Conservation (phyloP, 1,140 invertebrate genomes). For the Yoshiicerus persimilis region DNA sequence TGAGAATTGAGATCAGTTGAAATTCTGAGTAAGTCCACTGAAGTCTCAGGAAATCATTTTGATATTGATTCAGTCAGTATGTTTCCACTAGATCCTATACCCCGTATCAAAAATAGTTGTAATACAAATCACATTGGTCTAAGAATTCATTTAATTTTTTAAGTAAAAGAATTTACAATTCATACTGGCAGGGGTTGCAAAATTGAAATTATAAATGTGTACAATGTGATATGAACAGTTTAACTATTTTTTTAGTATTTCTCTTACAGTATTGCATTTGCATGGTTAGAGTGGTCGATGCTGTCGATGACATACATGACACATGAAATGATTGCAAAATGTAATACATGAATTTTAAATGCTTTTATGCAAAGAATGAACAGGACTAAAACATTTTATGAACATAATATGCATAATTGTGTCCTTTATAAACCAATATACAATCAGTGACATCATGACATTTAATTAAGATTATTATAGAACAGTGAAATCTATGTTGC, state of each 20-base stretch:
- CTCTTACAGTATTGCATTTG: neutral
- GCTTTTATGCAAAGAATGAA: slow-evolving; percentile 8
- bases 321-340: neutral
- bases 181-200: neutral
- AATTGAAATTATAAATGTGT: neutral
- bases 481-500: slow-evolving; percentile 20
- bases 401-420: slow-evolving; percentile 11
- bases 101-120: slow-evolving; percentile 11
- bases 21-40: neutral
- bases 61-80: neutral
- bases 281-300: no score
- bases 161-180: neutral
- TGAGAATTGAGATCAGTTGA: neutral
- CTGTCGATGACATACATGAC: neutral
- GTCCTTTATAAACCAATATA: slow-evolving; percentile 21
- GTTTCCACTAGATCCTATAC: neutral
- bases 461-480: slow-evolving; percentile 1
- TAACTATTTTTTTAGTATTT: neutral
- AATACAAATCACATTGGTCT: neutral
- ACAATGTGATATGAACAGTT: neutral
- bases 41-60: neutral
- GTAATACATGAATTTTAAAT: neutral
- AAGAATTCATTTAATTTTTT: neutral
- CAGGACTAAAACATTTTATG: neutral
- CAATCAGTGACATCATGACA: slow-evolving; percentile 22